Evolutionary conservation across 2,113 vertebrate genomes (phyloP), one percentile per base, ranked within the genome.

Genomic region (Excalfactoria chinensis): DNA sequence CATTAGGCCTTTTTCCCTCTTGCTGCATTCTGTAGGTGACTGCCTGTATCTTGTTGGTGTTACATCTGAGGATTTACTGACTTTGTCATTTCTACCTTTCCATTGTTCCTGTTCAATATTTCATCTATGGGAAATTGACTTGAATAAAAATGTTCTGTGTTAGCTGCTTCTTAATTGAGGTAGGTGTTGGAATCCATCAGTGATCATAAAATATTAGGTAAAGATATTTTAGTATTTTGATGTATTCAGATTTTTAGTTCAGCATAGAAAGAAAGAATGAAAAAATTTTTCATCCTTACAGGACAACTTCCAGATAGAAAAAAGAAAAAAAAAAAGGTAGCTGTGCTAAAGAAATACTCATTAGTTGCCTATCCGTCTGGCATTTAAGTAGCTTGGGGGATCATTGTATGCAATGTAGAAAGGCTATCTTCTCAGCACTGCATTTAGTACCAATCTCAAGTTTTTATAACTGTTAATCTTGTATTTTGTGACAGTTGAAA

Each of bases 401-500:
- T 12, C 41, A 74, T 30, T 75, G 16, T 30, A 41, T 69, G 48
- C 22, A 71, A 11, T 72, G n/a, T 43, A 41, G 77, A 90, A 89
- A 49, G 48, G n/a, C 37, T 22, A 3, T 68, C 72, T 90, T 73
- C 48, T 56, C 37, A 76, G 3, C 60, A 7, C 48, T 77, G 58
- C n/a, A 55, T 78, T 95, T 84, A 63, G 19, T 62, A 77, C 6
- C 30, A 40, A 55, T 90, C 68, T 79, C 26, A 49, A 88, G 66
- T 53, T 82, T 86, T 91, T 78, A 25, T 91, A 62, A 79, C 48
- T 73, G 60, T 83, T 92, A 44, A 62, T 89, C 43, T 90, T 93
- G 35, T 92, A 62, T 30, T 91, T 96, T 32, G 49, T 72, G 59
- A 62, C 43, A 94, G 25, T 10, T 85, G 73, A 93, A 93, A 96